Evolutionary conservation across 2,113 vertebrate genomes (phyloP).

Genomic region (Riparia riparia): DNA sequence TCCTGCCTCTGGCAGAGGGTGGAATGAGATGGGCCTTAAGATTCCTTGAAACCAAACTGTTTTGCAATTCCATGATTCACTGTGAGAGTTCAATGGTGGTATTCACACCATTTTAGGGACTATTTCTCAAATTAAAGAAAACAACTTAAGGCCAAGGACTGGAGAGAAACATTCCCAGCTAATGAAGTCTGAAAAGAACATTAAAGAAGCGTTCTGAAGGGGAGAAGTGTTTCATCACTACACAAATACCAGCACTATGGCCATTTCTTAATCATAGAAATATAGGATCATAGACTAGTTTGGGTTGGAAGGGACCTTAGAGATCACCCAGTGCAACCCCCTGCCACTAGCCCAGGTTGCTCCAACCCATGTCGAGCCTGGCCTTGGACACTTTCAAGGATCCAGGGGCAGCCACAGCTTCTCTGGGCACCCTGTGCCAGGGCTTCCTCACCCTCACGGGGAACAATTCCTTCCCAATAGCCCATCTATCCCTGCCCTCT

Average conservation of each 20-base stretch:
- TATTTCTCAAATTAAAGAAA: background rate
- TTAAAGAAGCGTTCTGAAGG: background rate
- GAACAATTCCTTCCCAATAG: too few species aligned
- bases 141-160: background rate
- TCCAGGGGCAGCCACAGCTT: background rate
- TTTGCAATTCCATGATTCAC: background rate
- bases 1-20: background rate
- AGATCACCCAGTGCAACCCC: accelerated
- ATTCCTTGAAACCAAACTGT: background rate
- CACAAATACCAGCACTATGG: background rate
- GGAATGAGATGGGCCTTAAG: background rate
- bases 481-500: too few species aligned
- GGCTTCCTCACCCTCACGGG: background rate
- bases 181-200: background rate
- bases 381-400: background rate
- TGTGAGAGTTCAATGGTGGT: background rate
- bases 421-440: background rate
- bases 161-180: background rate
- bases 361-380: background rate
- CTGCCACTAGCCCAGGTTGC: accelerated
- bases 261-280: background rate
- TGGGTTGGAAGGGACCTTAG: background rate
- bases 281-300: background rate
- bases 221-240: background rate
- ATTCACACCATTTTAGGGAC: background rate